These are phyloP conservation scores for Coptodon rendalli DNA, from an alignment of 2,113 vertebrate species.

Conservation along the genomic window DNA sequence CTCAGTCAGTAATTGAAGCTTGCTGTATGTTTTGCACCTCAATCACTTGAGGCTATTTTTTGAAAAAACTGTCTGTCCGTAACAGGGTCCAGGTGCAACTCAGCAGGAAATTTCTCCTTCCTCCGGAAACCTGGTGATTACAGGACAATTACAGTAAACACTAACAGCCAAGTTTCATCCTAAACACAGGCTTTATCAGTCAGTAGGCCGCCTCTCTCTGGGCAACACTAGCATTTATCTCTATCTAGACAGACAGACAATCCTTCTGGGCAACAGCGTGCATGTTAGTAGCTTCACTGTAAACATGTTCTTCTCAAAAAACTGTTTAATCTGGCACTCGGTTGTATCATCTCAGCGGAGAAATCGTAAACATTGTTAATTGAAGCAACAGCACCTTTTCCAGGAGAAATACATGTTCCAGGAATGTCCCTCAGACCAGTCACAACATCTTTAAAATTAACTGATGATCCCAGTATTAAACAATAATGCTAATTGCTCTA, in stretches of 20 bases:
- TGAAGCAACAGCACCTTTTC: neutral
- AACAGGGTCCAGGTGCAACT: constrained; percentile 51
- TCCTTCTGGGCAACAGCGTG: constrained; percentile 4
- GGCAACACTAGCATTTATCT: constrained; percentile 38
- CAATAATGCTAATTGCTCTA: neutral
- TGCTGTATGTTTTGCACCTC: neutral
- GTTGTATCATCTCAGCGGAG: neutral
- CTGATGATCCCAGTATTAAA: neutral
- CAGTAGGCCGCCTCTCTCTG: constrained; percentile 9
- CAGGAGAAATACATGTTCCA: neutral
- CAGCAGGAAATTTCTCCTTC: neutral
- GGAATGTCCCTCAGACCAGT: neutral
- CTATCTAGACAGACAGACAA: constrained; percentile 21
- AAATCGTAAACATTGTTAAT: neutral
- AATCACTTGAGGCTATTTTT: neutral
- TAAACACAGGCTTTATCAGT: constrained; percentile 37
- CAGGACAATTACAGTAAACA: constrained; percentile 62
- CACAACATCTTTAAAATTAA: neutral
- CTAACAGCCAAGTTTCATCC: constrained; percentile 39
- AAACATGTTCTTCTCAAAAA: constrained; percentile 1
- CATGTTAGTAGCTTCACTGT: constrained; percentile 21
- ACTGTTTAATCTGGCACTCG: neutral
- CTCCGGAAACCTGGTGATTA: constrained; percentile 41
- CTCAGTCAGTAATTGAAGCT: neutral
- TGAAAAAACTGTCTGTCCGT: neutral